A percentile compares a stretch with the other conserved stretches of the same genome.
phyloP scores from a whole-genome alignment of 2,888 invertebrate species.

The Xylota segnis region DNA sequence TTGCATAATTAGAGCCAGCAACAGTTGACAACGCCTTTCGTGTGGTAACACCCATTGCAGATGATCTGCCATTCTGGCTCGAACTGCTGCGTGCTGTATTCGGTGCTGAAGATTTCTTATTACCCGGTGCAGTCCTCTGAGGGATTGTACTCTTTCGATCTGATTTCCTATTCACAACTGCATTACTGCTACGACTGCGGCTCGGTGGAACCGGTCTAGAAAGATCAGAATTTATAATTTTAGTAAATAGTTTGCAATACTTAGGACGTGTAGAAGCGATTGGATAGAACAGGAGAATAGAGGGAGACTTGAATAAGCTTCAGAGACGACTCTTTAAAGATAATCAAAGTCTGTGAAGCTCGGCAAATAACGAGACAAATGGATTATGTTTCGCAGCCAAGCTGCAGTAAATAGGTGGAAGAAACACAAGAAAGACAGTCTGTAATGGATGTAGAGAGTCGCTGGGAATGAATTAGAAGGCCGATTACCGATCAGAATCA shows the following conservation, averaged over 20 bases:
- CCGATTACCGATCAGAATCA: no score
- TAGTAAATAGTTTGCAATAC: not conserved
- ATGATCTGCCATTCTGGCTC: conserved; percentile 63
- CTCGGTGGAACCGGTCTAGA: conserved; percentile 80
- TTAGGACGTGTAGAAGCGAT: not conserved
- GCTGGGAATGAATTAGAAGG: no score
- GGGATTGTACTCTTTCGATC: conserved; percentile 81
- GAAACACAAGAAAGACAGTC: no score
- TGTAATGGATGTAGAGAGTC: no score
- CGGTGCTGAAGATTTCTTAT: conserved; percentile 76
- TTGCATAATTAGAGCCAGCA: conserved; percentile 10
- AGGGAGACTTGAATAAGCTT: no score
- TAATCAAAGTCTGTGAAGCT: no score
- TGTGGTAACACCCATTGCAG: conserved; percentile 41
- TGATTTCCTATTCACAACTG: conserved; percentile 78
- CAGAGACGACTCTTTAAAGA: no score
- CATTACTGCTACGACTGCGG: conserved; percentile 79
- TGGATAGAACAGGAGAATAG: conserved; percentile 44
- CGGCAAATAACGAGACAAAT: no score
- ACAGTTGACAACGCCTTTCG: conserved; percentile 46
- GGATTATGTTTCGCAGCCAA: no score
- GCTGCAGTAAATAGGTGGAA: no score
- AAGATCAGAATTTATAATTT: not conserved
- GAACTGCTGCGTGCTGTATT: conserved; percentile 76
- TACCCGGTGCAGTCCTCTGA: conserved; percentile 79